Conservation (phyloP, 2,113 vertebrate genomes). For the Ascaphus truei region DNA sequence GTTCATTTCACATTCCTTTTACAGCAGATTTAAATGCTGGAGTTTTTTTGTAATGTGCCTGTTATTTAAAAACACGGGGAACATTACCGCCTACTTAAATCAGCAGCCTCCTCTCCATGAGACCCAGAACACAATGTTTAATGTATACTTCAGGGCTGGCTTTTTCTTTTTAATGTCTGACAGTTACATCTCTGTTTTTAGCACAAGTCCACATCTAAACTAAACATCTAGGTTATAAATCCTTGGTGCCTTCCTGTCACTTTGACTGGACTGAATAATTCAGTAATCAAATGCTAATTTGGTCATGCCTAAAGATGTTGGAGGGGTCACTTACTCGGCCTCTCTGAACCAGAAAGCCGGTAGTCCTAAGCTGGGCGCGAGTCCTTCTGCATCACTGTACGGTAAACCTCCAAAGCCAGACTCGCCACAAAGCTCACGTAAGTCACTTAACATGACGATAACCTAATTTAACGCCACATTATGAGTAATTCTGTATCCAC, state of each 20-base stretch:
- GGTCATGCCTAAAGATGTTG: background rate
- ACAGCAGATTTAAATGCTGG: constrained; percentile 19
- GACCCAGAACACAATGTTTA: constrained; percentile 16
- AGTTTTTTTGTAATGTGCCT: too few relatives aligned
- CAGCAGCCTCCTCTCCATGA: background rate
- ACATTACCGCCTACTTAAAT: constrained; percentile 30
- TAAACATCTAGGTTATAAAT: constrained; percentile 20
- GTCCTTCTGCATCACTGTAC: too few relatives aligned
- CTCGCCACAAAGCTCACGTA: too few relatives aligned
- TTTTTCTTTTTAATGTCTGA: constrained; percentile 10
- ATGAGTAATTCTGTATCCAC: too few relatives aligned
- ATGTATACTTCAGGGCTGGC: constrained; percentile 7
- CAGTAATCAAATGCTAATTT: background rate
- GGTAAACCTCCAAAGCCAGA: too few relatives aligned
- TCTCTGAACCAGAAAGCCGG: background rate
- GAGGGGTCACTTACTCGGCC: too few relatives aligned
- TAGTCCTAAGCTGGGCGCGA: background rate
- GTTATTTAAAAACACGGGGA: constrained; percentile 4
- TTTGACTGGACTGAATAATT: background rate
- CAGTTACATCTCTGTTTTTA: constrained; percentile 19
- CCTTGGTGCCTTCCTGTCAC: background rate
- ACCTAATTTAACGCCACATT: too few relatives aligned
- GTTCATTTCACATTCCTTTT: constrained; percentile 21
- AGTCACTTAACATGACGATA: too few relatives aligned
- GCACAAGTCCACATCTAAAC: constrained; percentile 11